Base-by-base conservation (phyloP, 2,888 invertebrate genomes). In the Cryptosula pallasiana region DNA sequence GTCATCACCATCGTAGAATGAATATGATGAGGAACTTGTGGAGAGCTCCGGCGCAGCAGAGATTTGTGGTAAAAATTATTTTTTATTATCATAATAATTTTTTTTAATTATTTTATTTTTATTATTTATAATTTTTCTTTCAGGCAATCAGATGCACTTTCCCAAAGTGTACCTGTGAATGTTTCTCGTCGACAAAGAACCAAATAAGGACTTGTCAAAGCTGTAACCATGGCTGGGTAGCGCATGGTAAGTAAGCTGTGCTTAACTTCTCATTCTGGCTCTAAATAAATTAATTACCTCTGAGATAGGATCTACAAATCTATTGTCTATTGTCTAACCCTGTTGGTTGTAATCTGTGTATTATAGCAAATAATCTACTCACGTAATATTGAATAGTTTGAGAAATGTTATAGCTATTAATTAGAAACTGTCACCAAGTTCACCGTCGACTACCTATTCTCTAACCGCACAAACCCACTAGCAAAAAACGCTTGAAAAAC, bases 171-270 rank as follows among this genome's bases (percentile, higher is more conserved):
- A 84, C 87, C 76, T 91, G 90, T 83, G 90, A 90, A 76, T 90
- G 90, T 78, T 91, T 90, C 84, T 87, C 89, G 55, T 90, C 90
- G 35, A 89, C 90, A 72, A 90, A 90, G 81, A 83, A 87, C 76
- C 88, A 89, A 79, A 87, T 90, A 74, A 87, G 91, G 72, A 89
- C 88, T 82, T 91, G 91, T 85, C 90, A 90, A 79, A 88, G 88
- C 76, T 91, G 91, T 82, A 89, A 88, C 78, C 91, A 91, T 83
- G 90, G 90, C 76, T 91, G 91, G 90, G 90, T 91, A 73, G 89
- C 89, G 77, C 91, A 91, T 83, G 91, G 90, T 91, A 83, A 90
- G 90, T 80, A 23, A 23, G 27, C 32, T 32, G 5, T n/a, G 2
- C 9, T 5, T 63, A 29, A 32, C 2, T 34, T 63, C n/a, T 25